Evolutionary conservation across 64 coral and sea anemone species (phyloP).

Genomic region (Hydrozoanthus tunicans): DNA sequence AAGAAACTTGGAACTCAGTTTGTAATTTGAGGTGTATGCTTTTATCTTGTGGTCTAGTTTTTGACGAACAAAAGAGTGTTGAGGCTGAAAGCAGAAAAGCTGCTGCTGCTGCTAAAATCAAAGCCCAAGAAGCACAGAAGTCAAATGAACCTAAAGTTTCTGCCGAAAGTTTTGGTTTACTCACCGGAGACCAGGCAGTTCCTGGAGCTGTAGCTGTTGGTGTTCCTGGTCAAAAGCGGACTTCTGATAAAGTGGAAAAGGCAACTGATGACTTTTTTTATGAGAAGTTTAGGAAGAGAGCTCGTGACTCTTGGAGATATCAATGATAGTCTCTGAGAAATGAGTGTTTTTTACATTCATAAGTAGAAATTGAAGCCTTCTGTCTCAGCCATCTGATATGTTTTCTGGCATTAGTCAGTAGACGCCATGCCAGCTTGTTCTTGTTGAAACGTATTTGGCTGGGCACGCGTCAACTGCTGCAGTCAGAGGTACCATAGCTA

Average conservation of each 20-base stretch:
- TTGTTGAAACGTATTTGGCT: too few species aligned
- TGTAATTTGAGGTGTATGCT: background rate
- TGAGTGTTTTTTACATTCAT: too few species aligned
- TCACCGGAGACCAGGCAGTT: conserved; percentile 56
- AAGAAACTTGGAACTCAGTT: too few species aligned
- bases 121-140: conserved; percentile 73
- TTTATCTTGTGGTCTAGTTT: conserved; percentile 66
- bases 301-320: conserved; percentile 97
- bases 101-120: conserved; percentile 66
- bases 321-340: conserved; percentile 42
- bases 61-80: conserved; percentile 88
- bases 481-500: too few species aligned
- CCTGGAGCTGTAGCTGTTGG: conserved; percentile 45
- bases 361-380: too few species aligned
- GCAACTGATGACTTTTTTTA: conserved; percentile 98
- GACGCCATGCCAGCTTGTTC: too few species aligned
- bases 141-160: conserved; percentile 75
- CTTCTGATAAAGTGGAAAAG: conserved; percentile 86
- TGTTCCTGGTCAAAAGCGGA: conserved; percentile 56
- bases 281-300: conserved; percentile 98
- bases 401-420: too few species aligned
- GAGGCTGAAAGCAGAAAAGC: conserved; percentile 90
- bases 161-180: conserved; percentile 47
- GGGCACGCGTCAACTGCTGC: too few species aligned
- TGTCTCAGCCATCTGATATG: too few species aligned